Evolutionary conservation across 2,888 invertebrate species (phyloP), one percentile per base, ranked within the genome.

Genomic region (Rhagonycha fulva): DNA sequence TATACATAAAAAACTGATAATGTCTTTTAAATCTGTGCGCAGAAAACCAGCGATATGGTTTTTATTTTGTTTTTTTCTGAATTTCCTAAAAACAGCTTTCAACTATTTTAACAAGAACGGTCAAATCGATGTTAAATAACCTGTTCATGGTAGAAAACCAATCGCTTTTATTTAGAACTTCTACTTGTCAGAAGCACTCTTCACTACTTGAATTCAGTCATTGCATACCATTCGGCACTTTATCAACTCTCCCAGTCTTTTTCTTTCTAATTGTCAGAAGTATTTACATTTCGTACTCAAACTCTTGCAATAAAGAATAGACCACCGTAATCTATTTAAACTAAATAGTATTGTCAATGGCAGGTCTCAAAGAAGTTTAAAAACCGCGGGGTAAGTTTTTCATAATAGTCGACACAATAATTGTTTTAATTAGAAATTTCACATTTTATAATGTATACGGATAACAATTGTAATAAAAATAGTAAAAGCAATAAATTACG

Each of bases 161-260:
- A 76, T 74, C 68, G 74, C 76, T 71, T 76, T 76, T 76, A 76
- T 74, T 76, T 74, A 74, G 71, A 61, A 61, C 74, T 73, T 32
- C 12, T 61, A 32, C 74, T 74, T 70, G 76, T 76, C 76, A 70
- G 70, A 23, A 70, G 62, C 76, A 76, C 76, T 63, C 62, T 66
- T 24, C 71, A 47, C 68, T 70, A 72, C 30, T 70, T 63, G 68
- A 14, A 70, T 70, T 75, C 67, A 32, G 67, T 47, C 60, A 67
- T 67, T 72, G 76, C 76, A 70, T 76, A 76, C 66, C 61, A 62
- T 76, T 76, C 67, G 68, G 63, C 70, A 72, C 67, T 72, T 76
- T 72, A 76, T 76, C 72, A 72, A 66, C 66, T 61, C 61, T 72
- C 24, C 32, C 28, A 19, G 47, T 71, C 73, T 62, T 61, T 23